Conservation (phyloP, 2,113 vertebrate species). For the Cryptoleucopteryx plumbea region DNA sequence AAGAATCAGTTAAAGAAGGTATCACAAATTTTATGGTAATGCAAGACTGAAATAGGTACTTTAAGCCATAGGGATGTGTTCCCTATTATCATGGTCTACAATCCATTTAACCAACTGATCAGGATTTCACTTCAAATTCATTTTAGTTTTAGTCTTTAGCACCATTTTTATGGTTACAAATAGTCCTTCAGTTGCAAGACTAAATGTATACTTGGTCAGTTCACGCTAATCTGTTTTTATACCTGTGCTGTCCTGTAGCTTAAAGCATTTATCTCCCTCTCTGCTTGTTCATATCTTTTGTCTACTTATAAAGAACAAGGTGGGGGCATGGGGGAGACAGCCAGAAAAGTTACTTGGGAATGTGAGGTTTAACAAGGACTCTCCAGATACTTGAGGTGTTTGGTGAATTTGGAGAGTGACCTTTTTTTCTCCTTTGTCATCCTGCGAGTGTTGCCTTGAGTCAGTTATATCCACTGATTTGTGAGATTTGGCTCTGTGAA, state of each 20-base stretch:
- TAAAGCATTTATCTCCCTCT: not conserved
- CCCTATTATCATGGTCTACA: not conserved
- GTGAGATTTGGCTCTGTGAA: not conserved
- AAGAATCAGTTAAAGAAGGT: not conserved
- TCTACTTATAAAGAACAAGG: not conserved
- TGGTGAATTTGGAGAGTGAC: not conserved
- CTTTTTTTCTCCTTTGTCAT: not conserved
- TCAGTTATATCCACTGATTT: not conserved
- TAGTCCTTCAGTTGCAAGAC: not conserved
- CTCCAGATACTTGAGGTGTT: not conserved
- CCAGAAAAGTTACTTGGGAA: not conserved
- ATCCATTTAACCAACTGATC: not conserved
- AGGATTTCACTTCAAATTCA: not conserved
- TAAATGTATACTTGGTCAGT: not conserved
- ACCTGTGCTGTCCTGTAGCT: not conserved
- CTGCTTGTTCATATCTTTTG: not conserved
- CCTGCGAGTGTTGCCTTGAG: not conserved
- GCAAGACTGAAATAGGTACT: not conserved
- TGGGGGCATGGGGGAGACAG: not conserved
- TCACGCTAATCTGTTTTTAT: not conserved
- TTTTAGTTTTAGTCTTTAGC: not conserved
- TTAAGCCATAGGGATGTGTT: not conserved
- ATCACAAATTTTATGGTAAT: not conserved
- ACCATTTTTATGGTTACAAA: not conserved
- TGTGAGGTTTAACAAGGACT: not conserved